Base-by-base conservation (phyloP, 2,113 vertebrate species). In the Nerophis lumbriciformis region DNA sequence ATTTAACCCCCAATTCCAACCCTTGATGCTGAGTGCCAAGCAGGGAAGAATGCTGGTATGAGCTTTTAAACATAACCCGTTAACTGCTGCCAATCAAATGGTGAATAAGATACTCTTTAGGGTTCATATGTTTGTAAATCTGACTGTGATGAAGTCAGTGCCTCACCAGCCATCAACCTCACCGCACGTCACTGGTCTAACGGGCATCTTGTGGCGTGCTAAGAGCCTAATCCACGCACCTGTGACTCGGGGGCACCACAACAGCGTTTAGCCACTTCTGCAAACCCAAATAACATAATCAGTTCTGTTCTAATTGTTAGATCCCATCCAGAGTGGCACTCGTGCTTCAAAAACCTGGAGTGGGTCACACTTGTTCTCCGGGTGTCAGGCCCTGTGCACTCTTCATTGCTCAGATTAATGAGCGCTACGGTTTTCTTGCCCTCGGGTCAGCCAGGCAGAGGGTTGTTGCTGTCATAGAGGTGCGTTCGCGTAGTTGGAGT, bases 371-470 rank as follows among this genome's bases (percentile, higher is more conserved):
- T 56, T 53, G 53, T 62, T 56, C 67, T 80, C 65, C 59, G 19
- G 51, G 19, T 81, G 74, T 82, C 74, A 28, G 50, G 69, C 56
- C 66, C 81, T 59, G 50, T 81, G 72, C 61, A 60, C 85, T 78
- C 65, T 79, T 75, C 75, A 80, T 80, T 67, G 67, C 75, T 35
- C 47, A 73, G 77, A 84, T 87, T 88, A 88, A 88, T 85, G 81
- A 86, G 77, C 74, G 59, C 75, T 72, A 79, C 79, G 71, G 75
- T 81, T 73, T 73, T 51, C 62, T 61, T 73, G 68, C 63, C 66
- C 70, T 68, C 5, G 59, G 72, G 72, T 83, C 82, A 76, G 63
- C 67, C 61, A 68, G 55, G 64, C 72, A 53, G 67, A 77, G 66
- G 73, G 78, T 53, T 66, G 59, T 64, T 68, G 52, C 69, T 71